Percentiles rank a stretch among this genome's conserved stretches.
These are phyloP conservation scores for Nothobranchius furzeri DNA, from an alignment of 2,113 vertebrate species.

Conservation along the genomic window DNA sequence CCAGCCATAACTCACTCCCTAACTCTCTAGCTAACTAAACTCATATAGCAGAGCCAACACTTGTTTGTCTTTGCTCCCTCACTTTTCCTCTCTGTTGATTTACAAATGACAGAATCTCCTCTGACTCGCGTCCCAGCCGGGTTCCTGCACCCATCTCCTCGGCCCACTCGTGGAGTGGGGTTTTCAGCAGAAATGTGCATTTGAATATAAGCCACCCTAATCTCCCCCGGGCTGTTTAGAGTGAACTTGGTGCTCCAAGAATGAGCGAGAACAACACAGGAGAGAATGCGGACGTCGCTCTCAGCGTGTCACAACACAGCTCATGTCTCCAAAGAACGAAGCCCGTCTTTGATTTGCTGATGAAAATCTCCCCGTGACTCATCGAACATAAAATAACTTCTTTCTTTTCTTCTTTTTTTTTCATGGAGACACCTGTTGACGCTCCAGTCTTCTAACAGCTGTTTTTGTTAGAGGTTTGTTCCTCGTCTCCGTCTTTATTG, in stretches of 20 bases:
- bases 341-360: conserved; percentile 56
- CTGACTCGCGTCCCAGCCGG: conserved; percentile 59
- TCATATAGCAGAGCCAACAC: conserved; percentile 81
- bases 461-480: background rate
- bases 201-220: conserved; percentile 70
- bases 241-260: conserved; percentile 70
- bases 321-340: conserved; percentile 57
- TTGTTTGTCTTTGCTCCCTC: conserved; percentile 74
- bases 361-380: conserved; percentile 48
- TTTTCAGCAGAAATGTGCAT: conserved; percentile 67
- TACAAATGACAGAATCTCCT: conserved; percentile 61
- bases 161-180: conserved; percentile 65
- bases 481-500: background rate
- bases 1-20: conserved; percentile 88
- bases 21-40: conserved; percentile 83
- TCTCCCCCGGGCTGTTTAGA: conserved; percentile 72
- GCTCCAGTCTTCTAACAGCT: conserved; percentile 10
- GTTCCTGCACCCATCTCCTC: conserved; percentile 55
- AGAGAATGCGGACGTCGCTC: conserved; percentile 65
- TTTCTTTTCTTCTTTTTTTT: conserved; percentile 1
- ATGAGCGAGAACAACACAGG: conserved; percentile 65
- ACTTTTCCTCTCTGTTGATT: conserved; percentile 61
- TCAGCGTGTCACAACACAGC: conserved; percentile 69
- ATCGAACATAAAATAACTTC: conserved; percentile 25
- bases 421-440: conserved; percentile 67